Base-by-base conservation (phyloP, 1,140 invertebrate species). In the Pseudomyrmex sp. region DNA sequence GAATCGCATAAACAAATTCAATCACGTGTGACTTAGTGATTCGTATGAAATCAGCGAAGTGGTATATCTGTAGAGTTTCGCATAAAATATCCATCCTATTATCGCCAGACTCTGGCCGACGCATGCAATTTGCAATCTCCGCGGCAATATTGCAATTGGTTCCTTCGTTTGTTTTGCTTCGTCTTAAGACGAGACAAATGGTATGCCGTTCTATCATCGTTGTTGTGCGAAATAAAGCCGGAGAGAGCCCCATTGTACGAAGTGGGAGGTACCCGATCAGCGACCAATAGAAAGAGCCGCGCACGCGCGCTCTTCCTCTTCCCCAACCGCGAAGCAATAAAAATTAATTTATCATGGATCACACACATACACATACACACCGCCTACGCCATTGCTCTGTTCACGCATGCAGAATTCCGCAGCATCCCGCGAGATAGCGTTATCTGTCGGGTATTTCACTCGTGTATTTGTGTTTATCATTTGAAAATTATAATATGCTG, bases 301-400 rank as follows among this genome's bases (percentile, higher is more conserved):
- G 5, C 35, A 35, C 35, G 35, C 35, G 35, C 35, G 35, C 35
- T 35, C 35, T 35, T 5, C 35, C 35, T 35, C 35, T 35, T 35
- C 0, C 35, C 90, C 91, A 92, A 90, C 91, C 91, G 91, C 89
- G 91, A 89, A 89, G 90, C 70, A 87, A 87, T 92, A 89, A 92
- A 91, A 92, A 92, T 92, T 92, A 92, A 91, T 92, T 92, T 91
- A 92, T 92, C 90, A 84, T 74, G 82, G 73, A 91, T 91, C 88
- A 35, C 5, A 35, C 35, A 35, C 35, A 35, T 35, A 35, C 5
- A 35, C 7, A 35, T 35, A 35, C 5, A 35, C 35, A 85, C 90
- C 91, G 88, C 91, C 91, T 91, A 92, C 91, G 91, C 90, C 90
- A 92, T 91, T 92, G 88, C 88, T 90, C 85, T 66, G 73, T 85